Conservation (phyloP, 2,888 invertebrate genomes). For the Cecidostiba fungosa region DNA sequence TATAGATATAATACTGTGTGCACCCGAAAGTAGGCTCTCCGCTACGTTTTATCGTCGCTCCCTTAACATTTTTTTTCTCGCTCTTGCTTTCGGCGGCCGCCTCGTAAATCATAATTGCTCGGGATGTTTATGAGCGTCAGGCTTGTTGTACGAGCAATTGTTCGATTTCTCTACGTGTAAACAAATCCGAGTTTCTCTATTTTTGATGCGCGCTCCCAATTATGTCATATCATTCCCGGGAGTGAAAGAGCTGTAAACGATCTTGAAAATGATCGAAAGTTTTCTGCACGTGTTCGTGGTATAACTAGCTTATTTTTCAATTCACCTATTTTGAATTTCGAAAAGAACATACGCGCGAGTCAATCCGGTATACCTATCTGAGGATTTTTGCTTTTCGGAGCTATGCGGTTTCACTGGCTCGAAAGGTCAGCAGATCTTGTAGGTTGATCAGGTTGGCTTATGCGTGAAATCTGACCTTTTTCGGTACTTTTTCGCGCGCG, state of each 20-base stretch:
- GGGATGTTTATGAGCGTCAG: not conserved
- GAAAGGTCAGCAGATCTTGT: not conserved
- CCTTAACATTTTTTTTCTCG: slow-evolving; percentile 1
- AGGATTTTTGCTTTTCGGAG: not conserved
- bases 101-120: not conserved
- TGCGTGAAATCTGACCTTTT: not conserved
- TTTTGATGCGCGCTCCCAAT: not conserved
- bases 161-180: slow-evolving; percentile 11
- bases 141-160: not conserved
- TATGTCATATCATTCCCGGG: slow-evolving; percentile 1
- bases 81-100: slow-evolving; percentile 1
- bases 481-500: not conserved
- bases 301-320: not conserved
- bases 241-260: slow-evolving; percentile 15
- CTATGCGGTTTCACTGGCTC: not conserved
- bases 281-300: not conserved
- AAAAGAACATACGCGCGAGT: not conserved
- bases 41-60: slow-evolving; percentile 21
- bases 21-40: slow-evolving; percentile 34
- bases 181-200: slow-evolving; percentile 13
- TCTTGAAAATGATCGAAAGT: slow-evolving; percentile 11
- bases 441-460: not conserved
- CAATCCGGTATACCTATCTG: not conserved
- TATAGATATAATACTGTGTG: not conserved
- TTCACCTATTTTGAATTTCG: not conserved